Evolutionary conservation across 2,888 invertebrate species (phyloP), one percentile per base, ranked within the genome.

Genomic region (Hirtodrosophila trivittata): DNA sequence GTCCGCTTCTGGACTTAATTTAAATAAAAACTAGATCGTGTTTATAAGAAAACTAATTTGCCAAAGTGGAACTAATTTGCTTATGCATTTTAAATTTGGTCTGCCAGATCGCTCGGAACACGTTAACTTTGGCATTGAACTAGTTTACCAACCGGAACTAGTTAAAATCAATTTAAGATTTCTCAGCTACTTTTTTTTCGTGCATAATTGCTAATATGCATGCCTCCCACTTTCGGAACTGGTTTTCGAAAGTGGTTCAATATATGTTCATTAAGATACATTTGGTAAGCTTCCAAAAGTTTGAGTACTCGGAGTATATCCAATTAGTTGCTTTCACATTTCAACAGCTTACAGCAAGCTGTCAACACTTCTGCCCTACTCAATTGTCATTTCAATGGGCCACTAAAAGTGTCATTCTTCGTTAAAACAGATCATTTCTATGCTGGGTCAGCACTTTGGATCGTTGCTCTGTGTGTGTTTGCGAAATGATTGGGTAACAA

Each of bases 371-470:
- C 41, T 49, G 14, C 18, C 26, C 38, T 55, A 54, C 45, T 66
- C 57, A 76, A 70, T 67, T 73, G 65, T 47, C 60, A 58, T 56
- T 66, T 65, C 58, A 12, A 63, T 54, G 75, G 68, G 66, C 73
- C 66, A 81, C 75, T 78, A 54, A 78, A 78, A 49, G 56, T 80
- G 78, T 81, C 78, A 80, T 62, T 80, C 78, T 80, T 80, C 78
- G 81, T 78, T 77, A 66, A 63, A 59, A 65, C 45, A 58, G 70
- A 67, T 77, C 66, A 75, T 82, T 77, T 75, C 57, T 65, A 66
- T 64, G 66, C 71, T 65, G 42, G 50, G 30, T 25, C 5, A 9
- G 46, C 41, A 51, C 50, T 69, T 47, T 26, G 12, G 39, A 21
- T 18, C 16, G 47, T 45, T 51, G 38, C 5, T 10, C 16, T 1